Evolutionary conservation across 64 coral and sea anemone genomes (phyloP).

Genomic region (Actinia equina): DNA sequence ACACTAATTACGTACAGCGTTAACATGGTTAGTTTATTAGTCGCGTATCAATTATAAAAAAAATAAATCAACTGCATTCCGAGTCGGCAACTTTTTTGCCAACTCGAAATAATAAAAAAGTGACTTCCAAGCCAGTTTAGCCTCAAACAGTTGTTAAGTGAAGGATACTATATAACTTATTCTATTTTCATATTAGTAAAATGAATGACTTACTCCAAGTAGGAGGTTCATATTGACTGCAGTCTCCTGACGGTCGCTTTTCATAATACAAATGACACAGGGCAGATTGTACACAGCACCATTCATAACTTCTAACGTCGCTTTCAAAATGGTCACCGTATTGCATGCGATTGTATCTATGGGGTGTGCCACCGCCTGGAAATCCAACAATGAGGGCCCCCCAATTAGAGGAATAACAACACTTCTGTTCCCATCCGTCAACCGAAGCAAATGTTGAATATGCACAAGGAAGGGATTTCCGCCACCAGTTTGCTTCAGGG

Average conservation of each 20-base stretch:
- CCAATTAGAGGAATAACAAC: slow-evolving; percentile 35
- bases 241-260: slow-evolving; percentile 32
- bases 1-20: no score
- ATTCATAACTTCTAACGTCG: slow-evolving; percentile 8
- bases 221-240: slow-evolving; percentile 9
- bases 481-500: background rate
- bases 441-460: slow-evolving; percentile 4
- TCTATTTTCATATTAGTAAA: no score
- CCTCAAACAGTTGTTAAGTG: no score
- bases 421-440: slow-evolving; percentile 44
- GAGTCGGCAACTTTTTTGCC: no score
- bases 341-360: slow-evolving; percentile 21
- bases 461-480: background rate
- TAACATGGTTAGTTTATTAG: no score
- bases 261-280: slow-evolving; percentile 34
- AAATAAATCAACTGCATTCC: no score
- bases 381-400: slow-evolving; percentile 36
- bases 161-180: no score
- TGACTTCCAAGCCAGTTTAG: no score
- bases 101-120: no score
- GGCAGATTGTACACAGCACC: slow-evolving; percentile 11
- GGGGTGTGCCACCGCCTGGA: slow-evolving; percentile 22
- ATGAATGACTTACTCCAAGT: slow-evolving; percentile 21
- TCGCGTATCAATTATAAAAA: no score
- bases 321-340: background rate